Evolutionary conservation across 2,797 vertebrate genomes (phyloP).

Genomic region (Luscinia luscinia): DNA sequence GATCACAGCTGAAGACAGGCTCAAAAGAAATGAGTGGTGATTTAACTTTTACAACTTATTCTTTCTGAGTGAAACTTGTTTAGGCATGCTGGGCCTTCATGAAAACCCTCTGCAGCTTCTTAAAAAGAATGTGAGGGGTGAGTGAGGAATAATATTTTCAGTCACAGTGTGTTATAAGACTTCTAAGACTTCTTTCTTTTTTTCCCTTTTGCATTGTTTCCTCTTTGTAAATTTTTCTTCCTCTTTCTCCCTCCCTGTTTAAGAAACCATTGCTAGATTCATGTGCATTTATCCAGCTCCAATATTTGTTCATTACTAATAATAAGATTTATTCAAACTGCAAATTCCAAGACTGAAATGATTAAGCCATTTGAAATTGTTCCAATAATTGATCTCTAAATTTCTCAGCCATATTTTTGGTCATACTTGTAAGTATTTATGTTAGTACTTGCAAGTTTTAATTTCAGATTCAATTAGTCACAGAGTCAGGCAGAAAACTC

Average conservation of each 20-base stretch:
- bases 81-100: conserved; percentile 60
- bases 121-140: conserved; percentile 52
- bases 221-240: conserved; percentile 43
- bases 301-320: conserved; percentile 52
- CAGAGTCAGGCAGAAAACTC: neutral
- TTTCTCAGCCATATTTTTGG: neutral
- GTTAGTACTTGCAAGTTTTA: neutral
- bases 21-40: conserved; percentile 44
- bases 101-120: conserved; percentile 58
- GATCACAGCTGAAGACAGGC: conserved; percentile 62
- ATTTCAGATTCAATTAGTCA: conserved; percentile 1
- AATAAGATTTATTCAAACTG: conserved; percentile 48
- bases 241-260: conserved; percentile 15
- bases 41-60: conserved; percentile 69
- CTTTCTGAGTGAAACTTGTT: conserved; percentile 64
- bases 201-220: conserved; percentile 38
- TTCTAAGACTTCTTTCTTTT: conserved; percentile 21
- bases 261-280: conserved; percentile 27
- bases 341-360: conserved; percentile 37
- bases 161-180: conserved; percentile 26
- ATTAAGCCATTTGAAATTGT: conserved; percentile 28
- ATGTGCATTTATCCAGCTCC: conserved; percentile 41
- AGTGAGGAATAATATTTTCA: conserved; percentile 50
- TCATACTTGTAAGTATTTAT: neutral
- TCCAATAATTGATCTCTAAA: neutral